Percentiles rank a stretch among this genome's conserved stretches.
Conservation (phyloP, 2,113 vertebrate species). For the Natator depressus region DNA sequence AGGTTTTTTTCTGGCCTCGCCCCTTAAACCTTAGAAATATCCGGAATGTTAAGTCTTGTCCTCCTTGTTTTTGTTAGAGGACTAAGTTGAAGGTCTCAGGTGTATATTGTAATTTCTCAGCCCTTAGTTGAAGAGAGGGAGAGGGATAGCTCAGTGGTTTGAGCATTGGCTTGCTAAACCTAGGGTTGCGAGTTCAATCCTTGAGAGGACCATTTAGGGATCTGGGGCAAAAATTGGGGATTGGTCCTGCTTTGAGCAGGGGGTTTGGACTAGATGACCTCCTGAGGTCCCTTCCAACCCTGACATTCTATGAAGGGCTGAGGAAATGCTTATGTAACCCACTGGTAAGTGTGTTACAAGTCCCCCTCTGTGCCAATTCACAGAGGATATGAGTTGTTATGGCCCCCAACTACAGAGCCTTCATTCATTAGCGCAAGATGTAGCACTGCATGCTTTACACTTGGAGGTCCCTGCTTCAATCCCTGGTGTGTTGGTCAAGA, state of each 20-base stretch:
- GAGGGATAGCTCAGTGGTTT: too few relatives aligned
- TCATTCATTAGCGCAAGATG: background rate
- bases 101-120: background rate
- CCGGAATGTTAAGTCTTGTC: background rate
- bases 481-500: background rate
- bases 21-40: background rate
- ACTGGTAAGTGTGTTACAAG: background rate
- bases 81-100: background rate
- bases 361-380: background rate
- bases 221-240: too few relatives aligned
- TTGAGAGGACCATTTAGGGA: too few relatives aligned
- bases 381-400: background rate
- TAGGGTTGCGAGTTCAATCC: too few relatives aligned
- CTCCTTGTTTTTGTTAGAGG: background rate
- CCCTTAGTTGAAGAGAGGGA: background rate
- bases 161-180: too few relatives aligned
- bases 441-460: background rate
- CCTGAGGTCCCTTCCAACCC: too few relatives aligned
- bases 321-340: background rate
- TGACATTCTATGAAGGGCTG: background rate
- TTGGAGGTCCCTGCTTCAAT: background rate
- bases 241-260: too few relatives aligned
- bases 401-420: background rate
- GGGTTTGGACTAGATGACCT: too few relatives aligned
- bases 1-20: background rate